phyloP scores from a whole-genome alignment of 2,113 vertebrate genomes.

The mouse (Mus musculus) region DNA sequence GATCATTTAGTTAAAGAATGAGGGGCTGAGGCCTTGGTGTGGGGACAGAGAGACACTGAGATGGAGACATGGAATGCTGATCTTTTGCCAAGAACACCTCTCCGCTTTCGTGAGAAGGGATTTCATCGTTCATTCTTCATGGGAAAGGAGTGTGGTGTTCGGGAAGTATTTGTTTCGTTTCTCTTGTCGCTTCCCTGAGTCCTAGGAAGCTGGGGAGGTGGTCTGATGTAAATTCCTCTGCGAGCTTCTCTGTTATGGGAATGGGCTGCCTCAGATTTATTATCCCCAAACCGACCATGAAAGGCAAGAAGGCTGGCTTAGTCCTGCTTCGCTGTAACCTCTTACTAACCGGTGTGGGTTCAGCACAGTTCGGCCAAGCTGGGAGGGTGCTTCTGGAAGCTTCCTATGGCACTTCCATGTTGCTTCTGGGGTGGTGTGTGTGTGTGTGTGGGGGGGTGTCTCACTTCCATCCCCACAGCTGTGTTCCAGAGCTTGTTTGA shows the following conservation, averaged over 20 bases:
- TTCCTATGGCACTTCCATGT: not conserved
- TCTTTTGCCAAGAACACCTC: slow-evolving; percentile 16
- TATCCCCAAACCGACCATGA: not conserved
- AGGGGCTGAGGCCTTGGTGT: not conserved
- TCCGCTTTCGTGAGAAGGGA: not conserved
- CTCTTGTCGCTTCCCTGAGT: not conserved
- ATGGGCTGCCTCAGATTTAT: not conserved
- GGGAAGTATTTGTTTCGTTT: not conserved
- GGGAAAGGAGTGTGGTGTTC: not conserved
- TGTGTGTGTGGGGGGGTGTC: not conserved
- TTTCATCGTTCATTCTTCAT: slow-evolving; percentile 15
- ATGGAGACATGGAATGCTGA: not conserved
- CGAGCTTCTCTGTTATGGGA: not conserved
- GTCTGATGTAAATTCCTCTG: not conserved
- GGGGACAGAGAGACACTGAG: not conserved
- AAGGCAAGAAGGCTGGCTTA: not conserved
- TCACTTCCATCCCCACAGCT: too few relatives aligned
- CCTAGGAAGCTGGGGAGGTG: not conserved
- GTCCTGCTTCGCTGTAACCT: not conserved
- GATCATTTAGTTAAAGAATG: too few relatives aligned
- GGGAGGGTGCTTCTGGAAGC: not conserved
- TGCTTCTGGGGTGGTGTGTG: accelerated
- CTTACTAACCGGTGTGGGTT: not conserved
- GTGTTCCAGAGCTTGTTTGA: not conserved
- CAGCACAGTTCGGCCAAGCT: not conserved